Evolutionary conservation across 1,140 invertebrate genomes (phyloP).

Genomic region (Saxidomus purpurata): DNA sequence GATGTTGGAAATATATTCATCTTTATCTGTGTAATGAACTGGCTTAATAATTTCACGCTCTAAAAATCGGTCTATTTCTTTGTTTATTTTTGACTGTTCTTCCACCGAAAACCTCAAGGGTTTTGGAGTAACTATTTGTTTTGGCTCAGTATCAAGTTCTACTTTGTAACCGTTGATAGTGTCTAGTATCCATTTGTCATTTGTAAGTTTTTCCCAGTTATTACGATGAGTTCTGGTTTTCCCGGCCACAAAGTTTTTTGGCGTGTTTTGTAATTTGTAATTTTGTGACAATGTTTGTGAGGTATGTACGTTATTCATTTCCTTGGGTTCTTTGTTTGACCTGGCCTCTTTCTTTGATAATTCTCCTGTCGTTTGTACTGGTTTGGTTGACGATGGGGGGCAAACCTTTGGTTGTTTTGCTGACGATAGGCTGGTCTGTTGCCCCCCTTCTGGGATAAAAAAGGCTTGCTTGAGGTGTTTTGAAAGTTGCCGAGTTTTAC

Average conservation of each 20-base stretch:
- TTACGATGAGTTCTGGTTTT: background rate
- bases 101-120: background rate
- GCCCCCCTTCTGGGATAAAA: constrained; percentile 1
- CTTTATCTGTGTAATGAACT: background rate
- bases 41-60: background rate
- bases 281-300: background rate
- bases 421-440: background rate
- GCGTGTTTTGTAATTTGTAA: constrained; percentile 1
- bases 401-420: background rate
- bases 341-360: background rate
- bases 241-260: constrained; percentile 6
- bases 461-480: background rate
- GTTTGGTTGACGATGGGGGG: background rate
- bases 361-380: background rate
- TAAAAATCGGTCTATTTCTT: background rate
- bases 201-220: background rate
- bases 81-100: background rate
- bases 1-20: constrained; percentile 11
- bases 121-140: background rate
- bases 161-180: constrained; percentile 10
- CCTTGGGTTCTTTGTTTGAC: background rate
- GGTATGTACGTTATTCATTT: background rate
- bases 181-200: constrained; percentile 1
- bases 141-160: background rate
- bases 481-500: too few species aligned